Evolutionary conservation across 2,888 invertebrate species (phyloP).

Genomic region (Ormyrus rosae): DNA sequence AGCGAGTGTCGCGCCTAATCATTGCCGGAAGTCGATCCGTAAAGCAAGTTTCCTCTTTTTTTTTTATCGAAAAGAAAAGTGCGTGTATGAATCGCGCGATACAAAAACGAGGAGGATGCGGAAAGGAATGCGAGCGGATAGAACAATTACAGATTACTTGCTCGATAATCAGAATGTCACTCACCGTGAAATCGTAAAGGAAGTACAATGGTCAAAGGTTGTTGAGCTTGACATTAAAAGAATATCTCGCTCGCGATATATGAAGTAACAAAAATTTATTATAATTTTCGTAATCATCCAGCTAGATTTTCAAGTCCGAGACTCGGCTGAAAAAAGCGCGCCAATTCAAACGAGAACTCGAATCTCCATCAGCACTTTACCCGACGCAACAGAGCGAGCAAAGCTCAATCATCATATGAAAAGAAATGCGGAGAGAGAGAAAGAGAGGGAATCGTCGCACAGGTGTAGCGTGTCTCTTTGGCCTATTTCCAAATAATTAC

Average conservation of each 20-base stretch:
- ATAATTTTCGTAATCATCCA: neutral
- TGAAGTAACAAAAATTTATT: neutral
- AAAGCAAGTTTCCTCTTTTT: slow-evolving; percentile 64
- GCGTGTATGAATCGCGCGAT: neutral
- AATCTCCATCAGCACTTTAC: no score
- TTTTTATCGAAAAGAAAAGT: neutral
- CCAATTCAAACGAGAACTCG: neutral
- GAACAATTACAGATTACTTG: slow-evolving; percentile 39
- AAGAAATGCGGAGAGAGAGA: slow-evolving; percentile 24
- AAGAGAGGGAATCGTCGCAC: neutral
- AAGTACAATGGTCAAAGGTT: neutral
- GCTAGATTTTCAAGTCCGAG: no score
- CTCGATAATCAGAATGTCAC: slow-evolving; percentile 10
- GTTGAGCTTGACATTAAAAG: slow-evolving; percentile 8
- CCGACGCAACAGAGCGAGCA: neutral
- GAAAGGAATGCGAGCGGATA: slow-evolving; percentile 30
- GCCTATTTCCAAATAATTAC: slow-evolving; percentile 56
- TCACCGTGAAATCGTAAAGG: slow-evolving; percentile 8
- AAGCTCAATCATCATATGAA: slow-evolving; percentile 22
- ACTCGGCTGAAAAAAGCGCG: neutral
- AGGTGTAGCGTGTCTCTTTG: slow-evolving; percentile 34
- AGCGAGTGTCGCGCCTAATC: slow-evolving; percentile 23
- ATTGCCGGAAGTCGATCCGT: slow-evolving; percentile 55
- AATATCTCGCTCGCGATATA: neutral
- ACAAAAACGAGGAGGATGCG: neutral